Evolutionary conservation across 2,797 vertebrate species (phyloP).

Genomic region (Percopsis omiscomaycus): DNA sequence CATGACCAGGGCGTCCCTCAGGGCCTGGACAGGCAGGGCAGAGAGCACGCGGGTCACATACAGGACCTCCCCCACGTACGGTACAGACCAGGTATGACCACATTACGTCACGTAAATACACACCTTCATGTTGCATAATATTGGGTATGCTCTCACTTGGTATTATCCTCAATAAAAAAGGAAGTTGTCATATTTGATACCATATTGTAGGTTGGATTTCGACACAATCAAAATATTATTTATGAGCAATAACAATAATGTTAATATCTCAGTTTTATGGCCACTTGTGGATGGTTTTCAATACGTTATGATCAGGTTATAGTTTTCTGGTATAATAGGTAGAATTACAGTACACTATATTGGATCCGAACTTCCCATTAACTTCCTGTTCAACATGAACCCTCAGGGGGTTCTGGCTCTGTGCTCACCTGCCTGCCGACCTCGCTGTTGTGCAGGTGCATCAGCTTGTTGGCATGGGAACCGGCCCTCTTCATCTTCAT

Average conservation of each 20-base stretch:
- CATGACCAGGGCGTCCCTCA: slow-evolving; percentile 91
- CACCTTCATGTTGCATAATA: too few species aligned
- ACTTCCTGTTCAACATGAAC: too few species aligned
- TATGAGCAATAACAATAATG: not conserved
- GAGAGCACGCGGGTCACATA: slow-evolving; percentile 4
- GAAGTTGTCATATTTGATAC: too few species aligned
- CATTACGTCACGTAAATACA: too few species aligned
- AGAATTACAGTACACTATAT: too few species aligned
- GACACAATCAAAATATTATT: too few species aligned
- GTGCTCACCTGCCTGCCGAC: slow-evolving; percentile 92
- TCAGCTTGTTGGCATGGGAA: slow-evolving; percentile 96
- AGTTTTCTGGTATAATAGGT: not conserved
- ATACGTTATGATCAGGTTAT: not conserved
- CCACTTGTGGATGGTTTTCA: too few species aligned
- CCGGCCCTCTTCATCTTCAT: slow-evolving; percentile 97
- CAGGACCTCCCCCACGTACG: not conserved
- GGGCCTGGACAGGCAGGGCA: slow-evolving; percentile 71
- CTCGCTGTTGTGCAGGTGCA: slow-evolving; percentile 99
- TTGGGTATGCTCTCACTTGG: too few species aligned
- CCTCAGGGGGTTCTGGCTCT: not conserved
- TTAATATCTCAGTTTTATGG: not conserved
- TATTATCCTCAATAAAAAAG: too few species aligned
- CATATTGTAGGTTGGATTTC: too few species aligned
- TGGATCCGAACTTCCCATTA: too few species aligned
- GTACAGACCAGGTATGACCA: too few species aligned